Conservation (phyloP, 2,888 invertebrate genomes). For the Muschampia plurimacula region DNA sequence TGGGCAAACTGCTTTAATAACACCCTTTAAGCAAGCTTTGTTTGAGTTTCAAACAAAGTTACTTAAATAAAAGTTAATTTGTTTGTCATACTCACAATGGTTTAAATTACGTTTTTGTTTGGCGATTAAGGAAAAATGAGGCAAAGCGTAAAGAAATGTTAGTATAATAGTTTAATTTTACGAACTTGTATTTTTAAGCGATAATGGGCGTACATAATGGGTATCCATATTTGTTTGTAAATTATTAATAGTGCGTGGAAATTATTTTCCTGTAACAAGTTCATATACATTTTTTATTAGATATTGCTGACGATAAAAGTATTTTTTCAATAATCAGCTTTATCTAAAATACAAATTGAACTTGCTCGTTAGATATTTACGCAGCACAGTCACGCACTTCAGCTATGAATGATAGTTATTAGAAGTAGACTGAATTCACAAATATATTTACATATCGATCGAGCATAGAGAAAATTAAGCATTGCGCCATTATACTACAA, state of each 20-base stretch:
- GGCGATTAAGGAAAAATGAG: slow-evolving; percentile 4
- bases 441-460: background rate
- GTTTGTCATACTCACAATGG: background rate
- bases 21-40: slow-evolving; percentile 9
- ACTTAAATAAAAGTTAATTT: slow-evolving; percentile 28
- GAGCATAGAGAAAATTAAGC: background rate
- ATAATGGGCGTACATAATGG: no score
- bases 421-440: background rate
- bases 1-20: slow-evolving; percentile 7
- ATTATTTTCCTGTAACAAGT: no score
- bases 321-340: background rate
- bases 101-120: slow-evolving; percentile 23
- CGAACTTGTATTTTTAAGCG: no score
- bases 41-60: slow-evolving; percentile 11
- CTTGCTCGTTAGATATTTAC: background rate
- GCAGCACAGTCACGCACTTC: background rate
- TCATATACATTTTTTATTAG: no score
- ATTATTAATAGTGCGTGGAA: no score
- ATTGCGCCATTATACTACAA: background rate
- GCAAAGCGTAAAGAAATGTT: background rate
- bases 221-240: no score
- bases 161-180: background rate
- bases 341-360: background rate
- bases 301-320: no score
- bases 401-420: background rate